phyloP scores from a whole-genome alignment of 2,797 vertebrate species.

The Pseudomugil tenellus region DNA sequence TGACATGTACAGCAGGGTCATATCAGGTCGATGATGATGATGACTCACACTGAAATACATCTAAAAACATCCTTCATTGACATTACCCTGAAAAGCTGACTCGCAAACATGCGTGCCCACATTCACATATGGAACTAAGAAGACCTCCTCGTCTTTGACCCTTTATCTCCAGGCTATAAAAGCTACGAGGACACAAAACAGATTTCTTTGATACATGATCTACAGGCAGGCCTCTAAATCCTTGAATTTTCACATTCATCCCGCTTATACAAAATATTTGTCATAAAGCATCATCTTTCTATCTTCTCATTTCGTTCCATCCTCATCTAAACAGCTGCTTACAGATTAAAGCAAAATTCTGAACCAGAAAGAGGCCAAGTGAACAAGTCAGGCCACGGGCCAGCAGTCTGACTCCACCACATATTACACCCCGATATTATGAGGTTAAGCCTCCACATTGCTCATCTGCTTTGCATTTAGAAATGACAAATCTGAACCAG shows the following conservation, averaged over 20 bases:
- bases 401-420: slow-evolving; percentile 49
- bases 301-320: slow-evolving; percentile 57
- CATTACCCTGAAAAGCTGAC: slow-evolving; percentile 40
- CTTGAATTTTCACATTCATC: slow-evolving; percentile 52
- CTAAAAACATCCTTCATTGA: slow-evolving; percentile 69
- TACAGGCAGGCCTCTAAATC: slow-evolving; percentile 55
- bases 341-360: slow-evolving; percentile 51
- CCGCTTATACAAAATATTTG: slow-evolving; percentile 58
- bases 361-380: slow-evolving; percentile 33
- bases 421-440: slow-evolving; percentile 50
- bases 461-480: slow-evolving; percentile 55
- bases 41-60: slow-evolving; percentile 65
- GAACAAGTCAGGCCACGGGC: slow-evolving; percentile 18
- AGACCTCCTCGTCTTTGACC: slow-evolving; percentile 38
- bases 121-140: slow-evolving; percentile 5
- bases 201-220: slow-evolving; percentile 75
- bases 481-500: slow-evolving; percentile 31
- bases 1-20: slow-evolving; percentile 26
- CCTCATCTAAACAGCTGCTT: slow-evolving; percentile 50
- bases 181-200: slow-evolving; percentile 64
- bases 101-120: slow-evolving; percentile 28
- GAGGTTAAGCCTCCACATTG: slow-evolving; percentile 37
- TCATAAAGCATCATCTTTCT: slow-evolving; percentile 67
- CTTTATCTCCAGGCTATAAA: slow-evolving; percentile 41
- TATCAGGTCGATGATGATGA: slow-evolving; percentile 33